phyloP scores from a whole-genome alignment of 2,113 vertebrate species.

The Penelope pileata region DNA sequence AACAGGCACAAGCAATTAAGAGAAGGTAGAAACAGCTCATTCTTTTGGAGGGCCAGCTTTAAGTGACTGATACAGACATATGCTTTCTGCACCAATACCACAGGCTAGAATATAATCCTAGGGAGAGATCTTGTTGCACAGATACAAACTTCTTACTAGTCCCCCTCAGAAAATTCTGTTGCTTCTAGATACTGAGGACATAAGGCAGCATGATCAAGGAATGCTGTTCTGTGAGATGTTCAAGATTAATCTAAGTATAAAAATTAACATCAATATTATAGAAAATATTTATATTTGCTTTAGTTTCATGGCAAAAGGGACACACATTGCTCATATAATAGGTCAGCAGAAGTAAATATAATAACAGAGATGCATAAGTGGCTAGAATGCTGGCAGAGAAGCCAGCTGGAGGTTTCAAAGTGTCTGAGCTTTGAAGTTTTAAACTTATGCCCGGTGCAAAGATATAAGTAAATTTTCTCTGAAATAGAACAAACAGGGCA shows the following conservation, averaged over 20 bases:
- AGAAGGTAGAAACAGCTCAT: background rate
- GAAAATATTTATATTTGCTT: background rate
- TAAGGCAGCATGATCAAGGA: background rate
- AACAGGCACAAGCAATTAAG: background rate
- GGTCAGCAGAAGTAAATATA: background rate
- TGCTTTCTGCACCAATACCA: background rate
- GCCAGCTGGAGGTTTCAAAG: background rate
- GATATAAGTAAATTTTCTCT: background rate
- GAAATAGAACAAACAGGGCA: background rate
- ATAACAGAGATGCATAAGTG: background rate
- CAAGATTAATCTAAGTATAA: background rate
- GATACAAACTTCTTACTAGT: background rate
- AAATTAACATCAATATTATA: background rate
- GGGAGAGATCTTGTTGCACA: background rate
- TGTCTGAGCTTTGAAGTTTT: background rate
- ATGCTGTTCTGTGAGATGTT: background rate
- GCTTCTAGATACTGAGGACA: background rate
- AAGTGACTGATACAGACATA: background rate
- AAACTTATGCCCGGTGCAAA: background rate
- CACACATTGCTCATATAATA: background rate
- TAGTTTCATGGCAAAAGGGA: background rate
- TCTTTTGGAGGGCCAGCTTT: background rate
- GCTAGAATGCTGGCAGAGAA: background rate
- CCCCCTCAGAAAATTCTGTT: background rate
- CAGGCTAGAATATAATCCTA: background rate